These are phyloP conservation scores for Phania funesta DNA, from an alignment of 2,888 invertebrate genomes.

Conservation along the genomic window DNA sequence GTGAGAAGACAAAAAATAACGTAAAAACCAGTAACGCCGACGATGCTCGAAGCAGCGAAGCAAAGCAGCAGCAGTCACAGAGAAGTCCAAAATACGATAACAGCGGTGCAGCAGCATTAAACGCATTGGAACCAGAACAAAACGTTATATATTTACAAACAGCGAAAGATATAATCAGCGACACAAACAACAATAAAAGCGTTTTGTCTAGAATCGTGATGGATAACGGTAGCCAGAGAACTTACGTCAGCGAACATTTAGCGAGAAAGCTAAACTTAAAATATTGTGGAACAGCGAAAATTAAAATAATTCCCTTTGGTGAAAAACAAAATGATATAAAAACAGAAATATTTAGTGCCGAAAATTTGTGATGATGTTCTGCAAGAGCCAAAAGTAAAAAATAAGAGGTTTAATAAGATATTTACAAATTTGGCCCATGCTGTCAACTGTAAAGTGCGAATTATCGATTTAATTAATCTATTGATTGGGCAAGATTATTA, in stretches of 20 bases:
- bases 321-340: slow-evolving; percentile 26
- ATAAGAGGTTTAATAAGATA: neutral
- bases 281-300: slow-evolving; percentile 33
- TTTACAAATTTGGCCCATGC: slow-evolving; percentile 1
- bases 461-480: slow-evolving; percentile 46
- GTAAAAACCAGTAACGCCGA: neutral
- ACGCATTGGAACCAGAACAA: slow-evolving; percentile 1
- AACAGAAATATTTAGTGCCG: slow-evolving; percentile 34
- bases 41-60: slow-evolving; percentile 2
- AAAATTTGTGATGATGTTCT: slow-evolving; percentile 52
- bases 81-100: no score
- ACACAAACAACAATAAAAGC: slow-evolving; percentile 15
- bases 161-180: slow-evolving; percentile 51
- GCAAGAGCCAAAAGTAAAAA: slow-evolving; percentile 33
- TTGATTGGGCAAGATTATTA: slow-evolving; percentile 62
- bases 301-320: slow-evolving; percentile 58
- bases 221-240: slow-evolving; percentile 64
- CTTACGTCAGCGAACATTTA: slow-evolving; percentile 51
- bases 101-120: slow-evolving; percentile 18
- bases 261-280: slow-evolving; percentile 40
- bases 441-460: slow-evolving; percentile 16
- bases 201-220: slow-evolving; percentile 57
- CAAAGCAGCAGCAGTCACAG: neutral
- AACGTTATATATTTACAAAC: slow-evolving; percentile 56
- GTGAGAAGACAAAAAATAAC: slow-evolving; percentile 23